Base-by-base conservation (phyloP, 2,113 vertebrate species). In the Podarcis cretensis region DNA sequence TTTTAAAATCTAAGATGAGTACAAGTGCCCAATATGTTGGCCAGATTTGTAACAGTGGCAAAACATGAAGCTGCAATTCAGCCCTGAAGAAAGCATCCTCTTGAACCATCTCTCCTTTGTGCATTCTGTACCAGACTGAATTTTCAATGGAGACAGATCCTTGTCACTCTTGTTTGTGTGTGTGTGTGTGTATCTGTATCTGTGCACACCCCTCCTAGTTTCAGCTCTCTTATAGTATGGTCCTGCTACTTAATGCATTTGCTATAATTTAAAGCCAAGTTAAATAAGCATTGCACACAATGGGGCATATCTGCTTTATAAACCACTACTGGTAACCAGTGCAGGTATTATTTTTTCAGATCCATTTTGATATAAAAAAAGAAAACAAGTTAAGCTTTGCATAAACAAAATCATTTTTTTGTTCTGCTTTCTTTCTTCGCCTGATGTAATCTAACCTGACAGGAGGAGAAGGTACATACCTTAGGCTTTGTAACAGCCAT, bases 401-500 rank as follows among this genome's bases (percentile, higher is more conserved):
- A 32, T 20, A 92, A 87, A 89, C 30, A 9, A 21, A 87, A 8
- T 35, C 78, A 63, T 1, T 63, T 30, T 30, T 25, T 77, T 13
- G 79, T 83, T 85, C 63, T 91, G 63, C 78, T 59, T 73, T 1
- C 43, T 25, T 66, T 75, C 66, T 91, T 81, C 0, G 0, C 40
- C 37, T 90, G 76, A 85, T 74, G 9, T 90, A 74, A 91, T 89
- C 86, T 89, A 79, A 91, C 16, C 66, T 90, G 84, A 71, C 59
- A 43, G 0, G 0, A 92, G 35, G 20, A 40, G 65, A 90, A 77
- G 27, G 81, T 90, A 82, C 74, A 69, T 43, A 79, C 9, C 18
- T 74, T n/a, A 4, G 30, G 79, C 35, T 91, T 20, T 68, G 37
- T 83, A 76, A 65, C 77, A 84, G 75, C 78, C 88, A 54, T 85